Percentiles rank a stretch among this genome's conserved stretches.
phyloP scores from a whole-genome alignment of 2,797 vertebrate genomes.

The Propithecus perrieri region DNA sequence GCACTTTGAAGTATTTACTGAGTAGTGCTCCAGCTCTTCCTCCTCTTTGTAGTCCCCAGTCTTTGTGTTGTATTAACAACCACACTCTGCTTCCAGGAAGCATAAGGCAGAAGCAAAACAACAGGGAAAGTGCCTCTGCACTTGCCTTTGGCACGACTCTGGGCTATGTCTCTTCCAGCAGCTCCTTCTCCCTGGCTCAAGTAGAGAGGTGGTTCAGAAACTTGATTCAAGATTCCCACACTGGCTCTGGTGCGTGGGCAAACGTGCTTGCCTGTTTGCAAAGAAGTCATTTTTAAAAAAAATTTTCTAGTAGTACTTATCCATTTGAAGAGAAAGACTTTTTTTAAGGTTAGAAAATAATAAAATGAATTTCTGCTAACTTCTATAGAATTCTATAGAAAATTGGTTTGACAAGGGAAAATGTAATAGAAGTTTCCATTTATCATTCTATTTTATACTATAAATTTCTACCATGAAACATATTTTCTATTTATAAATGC shows the following conservation, averaged over 20 bases:
- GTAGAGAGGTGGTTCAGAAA: not conserved
- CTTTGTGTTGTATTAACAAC: slow-evolving; percentile 61
- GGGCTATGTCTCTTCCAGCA: not conserved
- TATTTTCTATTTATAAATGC: not conserved
- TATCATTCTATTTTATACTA: not conserved
- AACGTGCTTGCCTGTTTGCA: not conserved
- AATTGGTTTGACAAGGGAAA: not conserved
- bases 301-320: not conserved
- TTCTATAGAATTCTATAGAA: not conserved
- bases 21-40: not conserved
- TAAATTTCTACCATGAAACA: not conserved
- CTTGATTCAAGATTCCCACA: not conserved
- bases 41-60: slow-evolving; percentile 20
- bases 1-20: slow-evolving; percentile 56
- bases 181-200: not conserved
- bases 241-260: not conserved
- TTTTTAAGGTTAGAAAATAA: not conserved
- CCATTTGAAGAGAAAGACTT: not conserved
- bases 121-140: not conserved
- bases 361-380: not conserved
- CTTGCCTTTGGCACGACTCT: not conserved
- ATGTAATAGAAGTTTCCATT: not conserved
- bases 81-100: slow-evolving; percentile 11
- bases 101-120: slow-evolving; percentile 14
- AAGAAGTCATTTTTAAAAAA: not conserved